Evolutionary conservation across 2,888 invertebrate genomes (phyloP), one percentile per base, ranked within the genome.

Genomic region (Ectropis crepuscularia): DNA sequence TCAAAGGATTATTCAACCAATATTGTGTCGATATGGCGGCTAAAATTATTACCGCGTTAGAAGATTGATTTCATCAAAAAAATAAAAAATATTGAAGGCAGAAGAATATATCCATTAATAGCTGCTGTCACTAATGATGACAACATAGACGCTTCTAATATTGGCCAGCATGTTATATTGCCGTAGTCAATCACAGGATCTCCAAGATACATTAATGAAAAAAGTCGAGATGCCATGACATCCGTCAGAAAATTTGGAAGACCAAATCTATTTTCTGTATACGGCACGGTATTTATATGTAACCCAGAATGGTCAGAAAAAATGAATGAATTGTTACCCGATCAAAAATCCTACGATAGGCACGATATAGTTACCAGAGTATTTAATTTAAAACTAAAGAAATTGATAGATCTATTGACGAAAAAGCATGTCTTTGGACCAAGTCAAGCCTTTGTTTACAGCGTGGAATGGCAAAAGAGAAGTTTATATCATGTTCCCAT

Each of bases 31-130:
- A 75, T 48, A 72, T 72, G 72, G 57, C 61, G 68, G 73, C 69
- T 2, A 73, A 74, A 66, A 74, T 74, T 68, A 70, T 71, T 47
- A 67, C 73, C 5, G 77, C n/a, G n/a, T n/a, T n/a, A 76, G 65
- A 68, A 72, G 57, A 58, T 75, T 5, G 69, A 74, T 45, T 76
- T 57, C 43, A 74, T 74, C 4, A 55, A 38, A 8, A 53, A 68
- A 16, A 76, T 68, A 74, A 74, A 53, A 69, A 50, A 69, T 42
- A 65, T 58, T 73, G 42, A 72, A 71, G 46, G 67, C 73, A 58
- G 71, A 74, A n/a, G 67, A 57, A 0, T 70, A 71, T 49, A 72
- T 72, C 49, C 69, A 72, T 68, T 74, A 6, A 69, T 65, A 43
- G 43, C 5, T 10, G 43, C 43, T 5, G 8, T 43, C 5, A n/a